Evolutionary conservation across 2,888 invertebrate genomes (phyloP), one percentile per base, ranked within the genome.

Genomic region (Synergus umbraculus): DNA sequence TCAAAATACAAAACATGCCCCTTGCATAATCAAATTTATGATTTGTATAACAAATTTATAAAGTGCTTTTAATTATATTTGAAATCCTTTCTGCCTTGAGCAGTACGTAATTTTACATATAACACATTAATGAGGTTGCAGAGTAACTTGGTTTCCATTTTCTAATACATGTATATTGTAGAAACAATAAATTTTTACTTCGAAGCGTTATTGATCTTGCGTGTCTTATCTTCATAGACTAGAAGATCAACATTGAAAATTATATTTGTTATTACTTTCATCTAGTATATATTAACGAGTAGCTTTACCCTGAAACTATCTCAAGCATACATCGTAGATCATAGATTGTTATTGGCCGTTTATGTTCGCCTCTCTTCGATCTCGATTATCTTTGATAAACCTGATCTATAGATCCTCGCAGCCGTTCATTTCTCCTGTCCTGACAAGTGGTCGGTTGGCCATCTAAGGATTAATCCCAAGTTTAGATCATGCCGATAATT

Each of bases 391-490:
- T 12, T 29, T 60, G 60, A 60, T 60, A 60, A 60, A 10, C 10
- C 29, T 60, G 60, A 60, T 60, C 60, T 60, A 60, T 29, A 60
- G 22, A 60, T 60, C 22, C 13, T 60, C 22, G 60, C 22, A 60
- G 13, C 22, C 60, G 4, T 60, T 22, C 22, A 22, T 29, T 60
- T 60, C 60, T 60, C 4, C 22, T 3, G 13, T 60, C 12, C 4
- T 29, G 60, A 29, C 60, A 60, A 60, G 60, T 22, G 5, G 22
- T 60, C n/a, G 60, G 60, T 10, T 12, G 12, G 12, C 29, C 60
- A 60, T 60, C 12, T 29, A 60, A 60, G 60, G 60, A 60, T 60
- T 60, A 60, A 60, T 60, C 22, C 22, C 60, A 60, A 29, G 60
- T 29, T 18, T 22, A 60, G 22, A 60, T 60, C 60, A 60, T 60